Evolutionary conservation across 2,888 invertebrate genomes (phyloP), one percentile per base, ranked within the genome.

Genomic region (Oegoconia quadripuncta): DNA sequence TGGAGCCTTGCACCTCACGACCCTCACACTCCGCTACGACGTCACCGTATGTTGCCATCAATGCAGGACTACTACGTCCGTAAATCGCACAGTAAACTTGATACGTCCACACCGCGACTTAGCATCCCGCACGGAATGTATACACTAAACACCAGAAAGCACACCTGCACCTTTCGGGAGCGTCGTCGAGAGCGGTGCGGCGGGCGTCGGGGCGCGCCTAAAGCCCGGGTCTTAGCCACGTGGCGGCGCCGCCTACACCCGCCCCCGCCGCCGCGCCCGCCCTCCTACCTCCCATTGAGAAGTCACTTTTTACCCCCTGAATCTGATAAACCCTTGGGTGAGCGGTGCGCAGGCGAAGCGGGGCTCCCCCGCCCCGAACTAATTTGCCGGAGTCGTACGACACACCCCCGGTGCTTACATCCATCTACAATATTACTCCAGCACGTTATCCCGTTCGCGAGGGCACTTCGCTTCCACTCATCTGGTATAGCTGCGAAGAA

Each of bases 351-450:
- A 50, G 62, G 59, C 46, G 49, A 48, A 52, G 74, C 60, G 78
- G 75, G 64, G 81, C 84, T 74, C 84, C 81, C 84, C 84, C 86
- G 83, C 83, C 87, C 87, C 87, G 87, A 87, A 87, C 86, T 87
- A 87, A 87, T 87, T 87, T 87, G 67, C 76, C 74, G 62, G 76
- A 87, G 84, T 84, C 82, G 80, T 72, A 79, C 81, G 86, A 86
- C 86, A 86, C 87, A 83, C 87, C 86, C 86, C 83, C 74, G 74
- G 74, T 83, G 77, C 81, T 84, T 87, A 86, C 81, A 87, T 84
- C 84, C 84, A 86, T 86, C 87, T 84, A 83, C 83, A 77, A 86
- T 86, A 86, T 86, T 86, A 86, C 82, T 77, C 74, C 69, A 76
- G 76, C 86, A 76, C 82, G 84, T 84, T 83, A 86, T 86, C 81